Evolutionary conservation across 2,797 vertebrate genomes (phyloP), one percentile per base, ranked within the genome.

Genomic region (Anolis apletophallus): DNA sequence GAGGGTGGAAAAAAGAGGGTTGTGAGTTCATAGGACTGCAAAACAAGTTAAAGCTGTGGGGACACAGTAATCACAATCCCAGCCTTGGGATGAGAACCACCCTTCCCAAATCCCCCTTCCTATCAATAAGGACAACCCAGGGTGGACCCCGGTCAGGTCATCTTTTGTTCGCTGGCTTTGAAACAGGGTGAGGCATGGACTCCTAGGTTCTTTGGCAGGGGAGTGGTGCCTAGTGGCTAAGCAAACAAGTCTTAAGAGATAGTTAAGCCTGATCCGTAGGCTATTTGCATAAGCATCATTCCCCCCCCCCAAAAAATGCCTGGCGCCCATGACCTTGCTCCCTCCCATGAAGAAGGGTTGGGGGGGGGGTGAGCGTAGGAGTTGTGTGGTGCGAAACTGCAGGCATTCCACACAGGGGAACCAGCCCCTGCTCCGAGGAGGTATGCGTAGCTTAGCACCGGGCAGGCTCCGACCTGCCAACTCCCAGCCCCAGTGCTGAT

Each of bases 401-500:
- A 87, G 86, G 81, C 86, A 67, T 34, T 87, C 76, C n/a, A 78
- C 34, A 85, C 85, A 80, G 76, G 90, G 80, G 86, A 87, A 81
- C 87, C 90, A 80, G 74, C 90, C 85, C 69, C 83, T 78, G 84
- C 82, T 88, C 55, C 57, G 29, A 88, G 82, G 88, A 86, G 91
- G 90, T 89, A 92, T 92, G 88, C 64, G 80, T 40, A 90, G 90
- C 88, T 89, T 82, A 91, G 86, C 77, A 87, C 83, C 11, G 40
- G 89, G 86, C 92, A 85, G 82, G 92, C 90, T 82, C 64, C 69
- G 36, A 93, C 92, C 82, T 93, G 92, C 82, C 72, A 12, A 40
- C 69, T 67, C 59, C 80, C 80, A 89, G 80, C 81, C 17, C 29
- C 5, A 40, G 72, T 9, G 32, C 81, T 52, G 26, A 64, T 59